These are phyloP conservation scores for Neuroterus valhalla DNA, from an alignment of 1,140 invertebrate genomes.

Conservation along the genomic window DNA sequence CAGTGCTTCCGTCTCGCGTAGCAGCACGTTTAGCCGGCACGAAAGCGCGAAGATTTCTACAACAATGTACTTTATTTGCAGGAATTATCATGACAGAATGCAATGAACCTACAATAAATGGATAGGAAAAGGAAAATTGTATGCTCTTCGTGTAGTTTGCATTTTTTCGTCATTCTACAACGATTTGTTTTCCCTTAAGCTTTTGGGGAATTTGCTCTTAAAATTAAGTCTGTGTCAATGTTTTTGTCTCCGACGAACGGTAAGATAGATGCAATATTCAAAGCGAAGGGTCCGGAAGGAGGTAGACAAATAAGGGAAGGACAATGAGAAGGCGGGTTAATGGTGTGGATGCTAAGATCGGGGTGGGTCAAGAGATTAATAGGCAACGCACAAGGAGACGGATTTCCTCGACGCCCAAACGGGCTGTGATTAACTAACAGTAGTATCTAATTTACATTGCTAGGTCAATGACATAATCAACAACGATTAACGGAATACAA, in stretches of 20 bases:
- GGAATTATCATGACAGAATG: too few species aligned
- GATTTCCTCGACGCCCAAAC: slow-evolving; percentile 13
- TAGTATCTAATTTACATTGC: slow-evolving; percentile 5
- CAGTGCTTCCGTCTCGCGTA: too few species aligned
- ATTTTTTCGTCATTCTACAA: too few species aligned
- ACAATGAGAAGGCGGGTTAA: slow-evolving; percentile 9
- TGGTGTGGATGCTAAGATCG: slow-evolving; percentile 13
- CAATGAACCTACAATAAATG: too few species aligned
- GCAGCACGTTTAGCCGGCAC: too few species aligned
- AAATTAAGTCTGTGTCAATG: background rate
- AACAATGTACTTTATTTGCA: too few species aligned
- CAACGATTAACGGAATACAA: background rate
- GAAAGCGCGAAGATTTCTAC: too few species aligned
- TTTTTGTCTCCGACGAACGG: background rate
- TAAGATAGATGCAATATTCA: background rate
- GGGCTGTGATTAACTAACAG: slow-evolving; percentile 13
- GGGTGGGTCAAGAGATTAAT: slow-evolving; percentile 27
- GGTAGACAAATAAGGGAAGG: slow-evolving; percentile 21
- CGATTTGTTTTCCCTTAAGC: too few species aligned
- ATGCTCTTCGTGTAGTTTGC: too few species aligned
- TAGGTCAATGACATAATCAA: background rate
- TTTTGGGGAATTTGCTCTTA: too few species aligned
- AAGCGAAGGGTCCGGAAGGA: background rate
- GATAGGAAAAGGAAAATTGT: too few species aligned
- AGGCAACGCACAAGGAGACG: slow-evolving; percentile 19